Conservation (phyloP, 1,140 invertebrate species). For the Schlechtendalia chinensis region DNA sequence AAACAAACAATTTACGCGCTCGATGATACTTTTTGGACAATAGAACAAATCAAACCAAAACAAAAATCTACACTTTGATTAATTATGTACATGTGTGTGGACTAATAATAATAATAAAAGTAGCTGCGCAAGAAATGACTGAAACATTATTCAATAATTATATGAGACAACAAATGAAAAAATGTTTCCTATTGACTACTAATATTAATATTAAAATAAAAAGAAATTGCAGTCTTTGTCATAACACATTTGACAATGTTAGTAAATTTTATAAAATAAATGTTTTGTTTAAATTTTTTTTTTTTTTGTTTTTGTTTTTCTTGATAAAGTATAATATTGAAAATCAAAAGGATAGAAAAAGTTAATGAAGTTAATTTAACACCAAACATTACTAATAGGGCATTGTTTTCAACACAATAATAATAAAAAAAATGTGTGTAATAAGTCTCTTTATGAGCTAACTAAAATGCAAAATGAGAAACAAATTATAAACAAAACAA, state of each 20-base stretch:
- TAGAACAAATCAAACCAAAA: conserved; percentile 11
- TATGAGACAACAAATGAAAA: not conserved
- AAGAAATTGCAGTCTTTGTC: conserved; percentile 30
- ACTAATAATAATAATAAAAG: conserved; percentile 18
- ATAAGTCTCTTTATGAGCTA: not conserved
- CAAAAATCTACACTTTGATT: not conserved
- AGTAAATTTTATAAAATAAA: not conserved
- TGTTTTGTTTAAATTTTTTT: too few species aligned
- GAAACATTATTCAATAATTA: conserved; percentile 15
- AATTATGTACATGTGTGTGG: conserved; percentile 4
- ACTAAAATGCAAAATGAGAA: not conserved
- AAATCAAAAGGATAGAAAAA: conserved; percentile 9
- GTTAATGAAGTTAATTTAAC: not conserved
- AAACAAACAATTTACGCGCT: conserved; percentile 17
- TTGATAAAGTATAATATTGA: not conserved
- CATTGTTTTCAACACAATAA: not conserved
- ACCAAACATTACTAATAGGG: not conserved
- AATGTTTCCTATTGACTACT: not conserved
- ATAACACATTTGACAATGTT: conserved; percentile 23
- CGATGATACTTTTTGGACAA: conserved; percentile 5
- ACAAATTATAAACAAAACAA: not conserved
- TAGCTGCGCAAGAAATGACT: conserved; percentile 30
- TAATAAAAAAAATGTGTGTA: not conserved
- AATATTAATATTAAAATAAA: conserved; percentile 34
- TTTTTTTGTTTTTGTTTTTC: not conserved